Conservation (phyloP, 2,113 vertebrate species). For the Calyptomena viridis region DNA sequence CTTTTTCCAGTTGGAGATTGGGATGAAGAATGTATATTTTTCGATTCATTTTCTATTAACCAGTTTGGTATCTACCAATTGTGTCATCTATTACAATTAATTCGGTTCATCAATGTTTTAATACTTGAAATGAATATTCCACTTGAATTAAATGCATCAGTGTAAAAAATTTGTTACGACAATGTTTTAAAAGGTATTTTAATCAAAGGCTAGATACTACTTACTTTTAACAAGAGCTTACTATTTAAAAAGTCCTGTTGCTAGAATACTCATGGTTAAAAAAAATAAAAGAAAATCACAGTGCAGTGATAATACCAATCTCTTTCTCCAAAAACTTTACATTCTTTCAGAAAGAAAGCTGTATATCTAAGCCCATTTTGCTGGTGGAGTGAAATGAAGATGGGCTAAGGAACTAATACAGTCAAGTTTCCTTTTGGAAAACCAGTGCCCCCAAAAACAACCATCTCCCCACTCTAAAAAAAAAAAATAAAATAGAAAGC, state of each 20-base stretch:
- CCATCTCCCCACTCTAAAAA: not conserved
- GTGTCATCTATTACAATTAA: not conserved
- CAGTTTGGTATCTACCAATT: not conserved
- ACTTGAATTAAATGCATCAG: not conserved
- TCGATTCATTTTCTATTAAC: not conserved
- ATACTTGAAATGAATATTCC: not conserved
- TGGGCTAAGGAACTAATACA: rapidly evolving
- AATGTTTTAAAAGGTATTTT: not conserved
- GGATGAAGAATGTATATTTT: not conserved
- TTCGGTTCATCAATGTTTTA: not conserved
- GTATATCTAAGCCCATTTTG: not conserved
- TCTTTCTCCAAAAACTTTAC: not conserved
- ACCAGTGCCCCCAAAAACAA: rapidly evolving
- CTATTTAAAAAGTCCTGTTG: not conserved
- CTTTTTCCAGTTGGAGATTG: not conserved
- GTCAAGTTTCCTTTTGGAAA: not conserved
- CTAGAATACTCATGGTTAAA: not conserved
- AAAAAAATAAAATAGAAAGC: too few relatives aligned
- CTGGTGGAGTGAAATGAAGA: not conserved
- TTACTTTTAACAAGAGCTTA: not conserved
- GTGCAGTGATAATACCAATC: not conserved
- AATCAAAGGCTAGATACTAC: not conserved
- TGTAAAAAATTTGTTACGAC: not conserved
- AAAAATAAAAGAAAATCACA: not conserved
- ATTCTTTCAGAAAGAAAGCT: not conserved